Percentiles rank a stretch among this genome's conserved stretches.
phyloP scores from a whole-genome alignment of 2,888 invertebrate species.

The Allolobophora icterica region DNA sequence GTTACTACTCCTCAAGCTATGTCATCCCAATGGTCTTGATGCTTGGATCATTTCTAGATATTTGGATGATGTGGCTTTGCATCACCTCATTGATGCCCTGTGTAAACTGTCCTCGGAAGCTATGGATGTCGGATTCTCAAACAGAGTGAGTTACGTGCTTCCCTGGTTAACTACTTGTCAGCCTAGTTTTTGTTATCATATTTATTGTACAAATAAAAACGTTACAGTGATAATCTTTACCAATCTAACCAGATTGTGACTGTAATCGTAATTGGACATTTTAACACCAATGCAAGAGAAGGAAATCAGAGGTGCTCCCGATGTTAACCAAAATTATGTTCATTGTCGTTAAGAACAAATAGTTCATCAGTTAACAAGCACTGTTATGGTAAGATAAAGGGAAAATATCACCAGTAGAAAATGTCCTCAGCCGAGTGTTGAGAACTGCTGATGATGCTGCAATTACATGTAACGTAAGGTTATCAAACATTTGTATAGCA shows the following conservation, averaged over 20 bases:
- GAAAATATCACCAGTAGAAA: too few relatives aligned
- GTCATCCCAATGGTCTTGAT: too few relatives aligned
- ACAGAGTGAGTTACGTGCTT: constrained; percentile 73
- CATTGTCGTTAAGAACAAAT: too few relatives aligned
- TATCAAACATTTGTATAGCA: background rate
- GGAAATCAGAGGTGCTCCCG: too few relatives aligned
- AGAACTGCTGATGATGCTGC: background rate
- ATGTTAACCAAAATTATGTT: too few relatives aligned
- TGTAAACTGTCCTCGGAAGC: constrained; percentile 95
- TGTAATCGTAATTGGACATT: too few relatives aligned
- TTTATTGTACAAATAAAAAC: background rate
- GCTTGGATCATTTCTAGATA: constrained; percentile 66
- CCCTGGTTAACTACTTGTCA: background rate
- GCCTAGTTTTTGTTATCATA: background rate
- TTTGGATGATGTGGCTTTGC: constrained; percentile 89
- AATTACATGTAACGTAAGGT: background rate
- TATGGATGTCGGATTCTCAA: constrained; percentile 94
- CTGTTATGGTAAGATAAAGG: too few relatives aligned
- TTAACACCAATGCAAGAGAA: too few relatives aligned
- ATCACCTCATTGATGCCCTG: constrained; percentile 93
- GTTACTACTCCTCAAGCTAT: too few relatives aligned
- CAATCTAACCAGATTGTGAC: too few relatives aligned
- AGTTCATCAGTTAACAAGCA: too few relatives aligned
- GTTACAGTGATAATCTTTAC: background rate
- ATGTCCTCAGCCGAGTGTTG: background rate